Evolutionary conservation across 1,140 invertebrate species (phyloP).

Genomic region (Drosophila ananassae): DNA sequence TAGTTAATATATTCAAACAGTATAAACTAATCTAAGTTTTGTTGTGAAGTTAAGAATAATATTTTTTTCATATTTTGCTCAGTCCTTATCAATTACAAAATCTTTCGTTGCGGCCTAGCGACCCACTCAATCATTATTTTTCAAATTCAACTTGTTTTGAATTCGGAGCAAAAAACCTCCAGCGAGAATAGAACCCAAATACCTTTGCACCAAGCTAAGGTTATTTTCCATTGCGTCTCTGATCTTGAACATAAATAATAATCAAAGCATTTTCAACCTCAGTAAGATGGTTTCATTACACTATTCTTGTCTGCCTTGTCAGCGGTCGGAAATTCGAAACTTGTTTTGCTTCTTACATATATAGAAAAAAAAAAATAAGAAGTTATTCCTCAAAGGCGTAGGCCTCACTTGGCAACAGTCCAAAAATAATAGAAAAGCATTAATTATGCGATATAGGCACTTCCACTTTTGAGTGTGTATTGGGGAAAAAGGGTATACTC

Average conservation of each 20-base stretch:
- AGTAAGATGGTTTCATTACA: conserved; percentile 64
- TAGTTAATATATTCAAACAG: too few relatives aligned
- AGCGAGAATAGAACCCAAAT: conserved; percentile 9
- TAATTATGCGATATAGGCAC: conserved; percentile 46
- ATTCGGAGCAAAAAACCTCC: conserved; percentile 12
- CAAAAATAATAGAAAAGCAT: conserved; percentile 43
- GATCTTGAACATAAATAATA: conserved; percentile 38
- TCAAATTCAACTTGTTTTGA: conserved; percentile 19
- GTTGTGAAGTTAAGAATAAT: neutral
- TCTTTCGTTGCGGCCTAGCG: conserved; percentile 3
- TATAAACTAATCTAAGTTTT: neutral
- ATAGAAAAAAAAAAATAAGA: conserved; percentile 22
- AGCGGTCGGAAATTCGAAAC: conserved; percentile 59
- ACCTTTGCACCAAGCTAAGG: conserved; percentile 19
- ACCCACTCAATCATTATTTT: conserved; percentile 10
- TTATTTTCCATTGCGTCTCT: conserved; percentile 64
- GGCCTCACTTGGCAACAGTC: conserved; percentile 58
- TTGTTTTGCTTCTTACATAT: conserved; percentile 53
- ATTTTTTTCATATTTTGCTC: neutral
- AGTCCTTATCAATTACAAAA: conserved; percentile 1
- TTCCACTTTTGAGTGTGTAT: conserved; percentile 1
- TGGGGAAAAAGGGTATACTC: neutral
- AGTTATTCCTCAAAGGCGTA: conserved; percentile 32
- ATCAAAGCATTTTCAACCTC: conserved; percentile 59
- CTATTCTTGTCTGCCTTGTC: conserved; percentile 41